phyloP scores from a whole-genome alignment of 2,113 vertebrate genomes.

The Tor tambroides region DNA sequence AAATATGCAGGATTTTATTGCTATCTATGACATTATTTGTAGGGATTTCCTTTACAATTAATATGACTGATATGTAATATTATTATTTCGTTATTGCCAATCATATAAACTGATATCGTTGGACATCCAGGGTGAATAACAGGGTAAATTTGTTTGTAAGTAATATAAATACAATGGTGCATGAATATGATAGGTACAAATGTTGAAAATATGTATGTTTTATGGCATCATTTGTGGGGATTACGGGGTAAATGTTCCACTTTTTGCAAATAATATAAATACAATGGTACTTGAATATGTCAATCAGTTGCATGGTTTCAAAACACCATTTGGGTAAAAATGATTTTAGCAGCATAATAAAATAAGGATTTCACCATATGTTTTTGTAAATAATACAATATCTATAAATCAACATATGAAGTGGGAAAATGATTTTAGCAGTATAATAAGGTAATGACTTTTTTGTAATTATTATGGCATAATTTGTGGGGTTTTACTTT shows the following conservation, averaged over 20 bases:
- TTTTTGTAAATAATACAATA: too few relatives aligned
- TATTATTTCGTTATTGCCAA: neutral
- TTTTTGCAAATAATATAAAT: too few relatives aligned
- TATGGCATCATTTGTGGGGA: neutral
- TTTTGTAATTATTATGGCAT: neutral
- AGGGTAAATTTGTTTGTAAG: neutral
- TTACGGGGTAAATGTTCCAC: neutral
- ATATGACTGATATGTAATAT: neutral
- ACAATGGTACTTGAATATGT: too few relatives aligned
- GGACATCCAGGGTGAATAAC: neutral
- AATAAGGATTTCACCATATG: neutral
- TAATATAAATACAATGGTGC: too few relatives aligned
- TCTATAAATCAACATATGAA: too few relatives aligned
- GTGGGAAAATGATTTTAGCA: neutral
- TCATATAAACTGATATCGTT: neutral
- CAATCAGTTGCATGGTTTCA: too few relatives aligned
- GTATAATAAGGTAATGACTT: neutral
- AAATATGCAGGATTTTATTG: neutral
- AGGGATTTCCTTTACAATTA: neutral
- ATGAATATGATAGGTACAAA: too few relatives aligned
- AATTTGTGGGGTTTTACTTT: neutral
- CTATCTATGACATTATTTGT: neutral
- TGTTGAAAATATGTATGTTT: too few relatives aligned
- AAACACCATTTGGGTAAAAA: too few relatives aligned
- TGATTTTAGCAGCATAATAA: neutral